Evolutionary conservation across 2,113 vertebrate species (phyloP), one percentile per base, ranked within the genome.

Genomic region (Phaethon lepturus): DNA sequence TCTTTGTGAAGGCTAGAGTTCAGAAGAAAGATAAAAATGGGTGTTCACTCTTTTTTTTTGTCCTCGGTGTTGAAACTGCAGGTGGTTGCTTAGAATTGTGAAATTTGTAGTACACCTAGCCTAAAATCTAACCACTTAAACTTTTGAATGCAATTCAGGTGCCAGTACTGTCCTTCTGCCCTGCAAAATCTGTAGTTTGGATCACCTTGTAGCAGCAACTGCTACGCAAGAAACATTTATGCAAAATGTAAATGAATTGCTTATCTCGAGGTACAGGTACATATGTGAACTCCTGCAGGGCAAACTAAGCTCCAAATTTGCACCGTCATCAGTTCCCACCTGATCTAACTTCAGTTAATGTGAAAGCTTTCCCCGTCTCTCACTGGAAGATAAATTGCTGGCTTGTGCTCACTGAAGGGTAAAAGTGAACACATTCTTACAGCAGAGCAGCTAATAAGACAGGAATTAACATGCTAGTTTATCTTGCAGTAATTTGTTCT

Each of bases 391-490:
- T 80, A 86, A 77, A 88, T 91, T 73, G 68, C 47, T 80, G 72
- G 62, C 38, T 95, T 84, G 72, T 49, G 79, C 60, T 95, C 40
- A 66, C 55, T 66, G 79, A 71, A 95, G 93, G 74, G 75, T 90
- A 62, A 79, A 96, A 95, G 45, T 25, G 50, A 91, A 62, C 38
- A 56, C 74, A 73, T 31, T 42, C 8, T 16, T 62, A 90, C 31
- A 56, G 93, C 73, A 68, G 66, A 90, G 69, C 53, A 78, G 81
- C 92, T 90, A 91, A 82, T 55, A 64, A 94, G 93, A 90, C 81
- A n/a, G 76, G 84, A 96, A 90, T 92, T 93, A 82, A 79, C 87
- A 55, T 69, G 81, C 66, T 85, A 56, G 80, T 93, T 89, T 94
- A 38, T 90, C 77, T 81, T 90, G 49, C 60, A 90, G 73, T 81